These are phyloP conservation scores for Bimastos eiseni DNA, from an alignment of 2,888 invertebrate genomes.

Conservation along the genomic window DNA sequence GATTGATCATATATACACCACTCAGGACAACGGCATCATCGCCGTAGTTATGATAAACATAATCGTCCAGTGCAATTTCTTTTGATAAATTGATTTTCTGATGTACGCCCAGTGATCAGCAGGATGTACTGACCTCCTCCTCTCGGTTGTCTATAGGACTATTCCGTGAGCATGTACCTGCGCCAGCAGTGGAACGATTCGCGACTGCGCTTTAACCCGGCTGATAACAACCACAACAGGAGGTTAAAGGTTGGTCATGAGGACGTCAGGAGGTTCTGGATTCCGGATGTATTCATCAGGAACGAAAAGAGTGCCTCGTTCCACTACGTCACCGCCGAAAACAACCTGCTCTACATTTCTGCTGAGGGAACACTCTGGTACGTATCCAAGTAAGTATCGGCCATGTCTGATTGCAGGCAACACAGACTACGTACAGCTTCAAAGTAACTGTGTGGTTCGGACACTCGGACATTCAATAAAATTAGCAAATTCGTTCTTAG, in stretches of 20 bases:
- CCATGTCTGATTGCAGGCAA: neutral
- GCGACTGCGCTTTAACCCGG: slow-evolving; percentile 65
- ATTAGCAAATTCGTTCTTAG: too few relatives aligned
- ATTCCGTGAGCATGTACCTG: slow-evolving; percentile 89
- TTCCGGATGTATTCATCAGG: slow-evolving; percentile 40
- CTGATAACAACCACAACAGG: slow-evolving; percentile 30
- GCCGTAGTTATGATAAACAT: neutral
- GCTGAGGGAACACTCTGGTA: slow-evolving; percentile 35
- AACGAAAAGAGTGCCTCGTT: slow-evolving; percentile 40
- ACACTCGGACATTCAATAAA: too few relatives aligned
- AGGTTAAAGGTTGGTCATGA: slow-evolving; percentile 36
- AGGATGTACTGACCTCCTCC: too few relatives aligned
- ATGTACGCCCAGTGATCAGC: too few relatives aligned
- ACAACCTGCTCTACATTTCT: slow-evolving; percentile 36
- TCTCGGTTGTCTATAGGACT: slow-evolving; percentile 71
- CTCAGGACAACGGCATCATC: neutral
- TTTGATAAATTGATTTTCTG: too few relatives aligned
- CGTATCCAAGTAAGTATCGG: slow-evolving; percentile 40
- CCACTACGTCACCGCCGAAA: slow-evolving; percentile 36
- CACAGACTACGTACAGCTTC: neutral
- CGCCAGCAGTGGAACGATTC: slow-evolving; percentile 92
- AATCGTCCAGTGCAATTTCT: neutral
- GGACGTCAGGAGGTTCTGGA: slow-evolving; percentile 36
- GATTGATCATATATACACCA: too few relatives aligned
- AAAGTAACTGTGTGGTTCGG: too few relatives aligned